Percentiles rank a stretch among this genome's conserved stretches.
phyloP scores from a whole-genome alignment of 2,113 vertebrate genomes.

The Poeciliopsis prolifica region DNA sequence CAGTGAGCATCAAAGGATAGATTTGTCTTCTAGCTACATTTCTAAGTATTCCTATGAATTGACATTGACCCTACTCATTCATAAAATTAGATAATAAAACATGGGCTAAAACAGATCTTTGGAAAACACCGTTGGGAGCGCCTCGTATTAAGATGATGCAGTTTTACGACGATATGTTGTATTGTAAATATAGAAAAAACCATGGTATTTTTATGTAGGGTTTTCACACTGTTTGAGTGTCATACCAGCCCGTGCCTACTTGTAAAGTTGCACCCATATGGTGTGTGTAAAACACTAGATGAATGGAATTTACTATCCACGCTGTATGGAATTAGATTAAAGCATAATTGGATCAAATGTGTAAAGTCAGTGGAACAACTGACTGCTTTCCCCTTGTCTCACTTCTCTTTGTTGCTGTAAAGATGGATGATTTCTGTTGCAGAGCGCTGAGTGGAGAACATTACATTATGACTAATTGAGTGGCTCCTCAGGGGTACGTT shows the following conservation, averaged over 20 bases:
- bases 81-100: neutral
- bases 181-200: too few relatives aligned
- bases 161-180: too few relatives aligned
- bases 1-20: too few relatives aligned
- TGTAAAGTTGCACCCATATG: neutral
- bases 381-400: neutral
- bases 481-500: slow-evolving; percentile 43
- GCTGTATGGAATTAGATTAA: slow-evolving; percentile 26
- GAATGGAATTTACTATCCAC: neutral
- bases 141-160: too few relatives aligned
- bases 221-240: neutral
- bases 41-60: too few relatives aligned
- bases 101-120: neutral
- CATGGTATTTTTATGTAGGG: too few relatives aligned
- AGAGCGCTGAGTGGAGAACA: slow-evolving; percentile 24
- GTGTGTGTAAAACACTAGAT: neutral
- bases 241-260: neutral
- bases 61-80: too few relatives aligned
- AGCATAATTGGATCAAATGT: slow-evolving; percentile 39
- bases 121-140: neutral
- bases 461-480: slow-evolving; percentile 62
- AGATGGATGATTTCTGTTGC: slow-evolving; percentile 44
- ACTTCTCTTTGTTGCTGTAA: slow-evolving; percentile 13
- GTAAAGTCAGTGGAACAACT: slow-evolving; percentile 34
- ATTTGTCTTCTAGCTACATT: too few relatives aligned